Base-by-base conservation (phyloP, 2,113 vertebrate species). In the Mobula hypostoma region DNA sequence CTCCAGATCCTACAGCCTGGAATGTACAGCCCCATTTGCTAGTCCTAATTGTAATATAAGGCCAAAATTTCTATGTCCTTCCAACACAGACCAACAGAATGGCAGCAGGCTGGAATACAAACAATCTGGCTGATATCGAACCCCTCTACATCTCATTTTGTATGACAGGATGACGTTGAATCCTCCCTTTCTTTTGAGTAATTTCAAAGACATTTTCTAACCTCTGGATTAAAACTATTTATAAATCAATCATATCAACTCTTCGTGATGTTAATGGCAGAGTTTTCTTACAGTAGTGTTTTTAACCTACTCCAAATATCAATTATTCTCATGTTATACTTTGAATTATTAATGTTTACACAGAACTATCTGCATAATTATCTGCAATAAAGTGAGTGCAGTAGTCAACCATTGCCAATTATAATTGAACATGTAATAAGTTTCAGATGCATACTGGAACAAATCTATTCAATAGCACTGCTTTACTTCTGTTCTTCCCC, bases 281-380 rank as follows among this genome's bases (percentile, higher is more conserved):
- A 87, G 3, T 29, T 87, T 87, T 27, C 11, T 77, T 61, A 58
- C 56, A 61, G 29, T 61, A 61, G 83, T 29, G 83, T 3, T n/a
- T 87, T 87, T 87, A 61, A 61, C 24, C 27, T 29, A 9, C 56
- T n/a, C 83, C 56, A 27, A 21, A 87, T 87, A 87, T 87, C 83
- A 87, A 87, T 61, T 87, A 87, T 87, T 58, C 48, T 87, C 83
- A 48, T 48, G 48, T 85, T 61, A 85, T 29, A 27, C 83, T 61
- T 32, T 32, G 80, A 24, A 24, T n/a, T 87, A 61, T 87, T 87
- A n/a, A 87, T 29, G 27, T 87, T 87, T 87, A 24, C 48, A 87
- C 56, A 87, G 27, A 48, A 29, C 56, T 56, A 87, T 24, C 56
- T 48, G 29, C 24, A 58, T 58, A 87, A 87, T 61, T 87, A 61